A percentile compares a stretch with the other conserved stretches of the same genome.
These are phyloP conservation scores for Drosophila heteroneura DNA, from an alignment of 2,888 invertebrate genomes.

Conservation along the genomic window DNA sequence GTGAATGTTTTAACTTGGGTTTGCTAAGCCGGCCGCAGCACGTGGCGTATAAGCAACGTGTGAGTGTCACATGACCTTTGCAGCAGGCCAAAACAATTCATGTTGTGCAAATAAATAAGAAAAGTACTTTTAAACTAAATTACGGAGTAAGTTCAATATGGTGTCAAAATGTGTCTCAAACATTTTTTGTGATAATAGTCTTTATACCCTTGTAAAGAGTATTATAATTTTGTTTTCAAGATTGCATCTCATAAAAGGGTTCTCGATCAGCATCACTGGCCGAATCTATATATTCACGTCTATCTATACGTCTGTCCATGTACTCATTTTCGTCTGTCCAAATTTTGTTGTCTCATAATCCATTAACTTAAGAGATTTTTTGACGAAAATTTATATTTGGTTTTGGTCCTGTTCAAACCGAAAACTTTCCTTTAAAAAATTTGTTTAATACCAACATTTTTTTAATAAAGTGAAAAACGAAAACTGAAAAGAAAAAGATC, in stretches of 20 bases:
- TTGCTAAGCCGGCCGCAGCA: conserved; percentile 41
- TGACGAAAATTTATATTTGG: background rate
- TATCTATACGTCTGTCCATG: background rate
- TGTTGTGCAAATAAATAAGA: conserved; percentile 25
- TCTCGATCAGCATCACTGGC: background rate
- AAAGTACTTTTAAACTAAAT: conserved; percentile 45
- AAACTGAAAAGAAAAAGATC: background rate
- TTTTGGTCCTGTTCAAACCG: background rate
- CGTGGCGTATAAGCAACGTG: conserved; percentile 52
- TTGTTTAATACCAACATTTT: background rate
- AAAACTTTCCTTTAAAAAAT: background rate
- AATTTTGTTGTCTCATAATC: background rate
- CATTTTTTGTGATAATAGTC: conserved; percentile 13
- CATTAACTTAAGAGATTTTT: background rate
- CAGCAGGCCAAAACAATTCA: conserved; percentile 24
- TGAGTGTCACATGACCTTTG: conserved; percentile 55
- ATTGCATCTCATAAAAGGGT: too few relatives aligned
- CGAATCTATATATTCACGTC: background rate
- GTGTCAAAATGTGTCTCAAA: conserved; percentile 25
- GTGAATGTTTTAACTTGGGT: conserved; percentile 42
- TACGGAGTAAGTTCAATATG: conserved; percentile 49
- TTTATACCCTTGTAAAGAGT: background rate
- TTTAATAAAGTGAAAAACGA: background rate
- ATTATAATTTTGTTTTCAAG: background rate
- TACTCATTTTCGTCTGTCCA: background rate